Percentiles rank a stretch among this genome's conserved stretches.
Conservation (phyloP, 1,140 invertebrate species). For the Neodiprion fabricii region DNA sequence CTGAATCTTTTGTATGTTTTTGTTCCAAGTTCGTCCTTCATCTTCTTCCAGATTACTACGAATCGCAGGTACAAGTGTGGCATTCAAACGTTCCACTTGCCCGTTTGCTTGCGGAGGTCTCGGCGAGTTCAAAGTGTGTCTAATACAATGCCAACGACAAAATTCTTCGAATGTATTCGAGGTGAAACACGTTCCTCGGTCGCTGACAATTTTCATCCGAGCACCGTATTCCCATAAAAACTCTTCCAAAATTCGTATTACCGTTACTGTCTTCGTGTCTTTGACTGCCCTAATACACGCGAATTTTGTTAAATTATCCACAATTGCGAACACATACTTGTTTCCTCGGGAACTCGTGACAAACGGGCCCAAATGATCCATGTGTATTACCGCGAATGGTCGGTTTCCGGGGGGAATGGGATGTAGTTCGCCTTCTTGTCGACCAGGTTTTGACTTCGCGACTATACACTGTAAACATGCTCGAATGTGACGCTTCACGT, state of each 20-base stretch:
- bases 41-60: constrained; percentile 3
- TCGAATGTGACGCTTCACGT: no score
- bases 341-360: constrained; percentile 9
- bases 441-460: constrained; percentile 12
- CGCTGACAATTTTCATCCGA: constrained; percentile 33
- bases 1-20: constrained; percentile 10
- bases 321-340: constrained; percentile 14
- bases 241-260: neutral
- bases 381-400: constrained; percentile 17
- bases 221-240: constrained; percentile 15
- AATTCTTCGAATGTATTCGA: constrained; percentile 34
- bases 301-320: constrained; percentile 24
- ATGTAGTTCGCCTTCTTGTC: constrained; percentile 16
- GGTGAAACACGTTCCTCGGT: constrained; percentile 41
- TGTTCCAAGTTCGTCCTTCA: constrained; percentile 17
- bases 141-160: constrained; percentile 24
- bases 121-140: constrained; percentile 33
- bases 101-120: constrained; percentile 37
- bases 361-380: constrained; percentile 24
- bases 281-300: neutral
- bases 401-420: constrained; percentile 19
- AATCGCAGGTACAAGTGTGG: constrained; percentile 16
- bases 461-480: neutral
- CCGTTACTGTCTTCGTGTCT: neutral
- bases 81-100: constrained; percentile 25